Percentiles rank a stretch among this genome's conserved stretches.
These are phyloP conservation scores for Solea solea DNA, from an alignment of 2,113 vertebrate species.

Conservation along the genomic window DNA sequence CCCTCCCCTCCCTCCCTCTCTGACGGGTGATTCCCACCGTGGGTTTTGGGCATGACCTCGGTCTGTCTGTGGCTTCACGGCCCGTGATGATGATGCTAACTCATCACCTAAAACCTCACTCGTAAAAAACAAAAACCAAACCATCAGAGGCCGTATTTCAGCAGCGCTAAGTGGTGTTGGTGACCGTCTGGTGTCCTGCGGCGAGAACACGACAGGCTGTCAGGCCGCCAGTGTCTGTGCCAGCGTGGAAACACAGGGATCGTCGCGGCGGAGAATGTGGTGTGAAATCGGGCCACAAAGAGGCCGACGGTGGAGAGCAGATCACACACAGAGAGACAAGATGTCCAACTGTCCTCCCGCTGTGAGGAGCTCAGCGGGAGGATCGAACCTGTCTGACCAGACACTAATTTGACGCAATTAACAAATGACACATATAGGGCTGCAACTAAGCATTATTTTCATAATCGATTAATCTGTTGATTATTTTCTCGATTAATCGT, in stretches of 20 bases:
- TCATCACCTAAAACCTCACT: constrained; percentile 48
- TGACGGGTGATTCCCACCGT: constrained; percentile 90
- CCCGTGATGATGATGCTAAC: constrained; percentile 85
- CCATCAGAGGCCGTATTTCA: constrained; percentile 30
- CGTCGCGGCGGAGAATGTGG: constrained; percentile 86
- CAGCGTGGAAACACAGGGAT: neutral
- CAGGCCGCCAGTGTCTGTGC: constrained; percentile 22
- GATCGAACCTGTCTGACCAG: no score
- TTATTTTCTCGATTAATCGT: no score
- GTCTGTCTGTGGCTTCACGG: constrained; percentile 50
- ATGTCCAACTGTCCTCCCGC: constrained; percentile 73
- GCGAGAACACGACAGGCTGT: constrained; percentile 26
- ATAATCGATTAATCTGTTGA: no score
- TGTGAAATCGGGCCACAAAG: constrained; percentile 93
- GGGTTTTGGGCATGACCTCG: constrained; percentile 84
- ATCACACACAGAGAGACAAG: constrained; percentile 72
- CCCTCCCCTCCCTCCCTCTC: constrained; percentile 45
- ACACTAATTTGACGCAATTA: no score
- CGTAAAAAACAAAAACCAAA: constrained; percentile 18
- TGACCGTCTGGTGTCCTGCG: constrained; percentile 18
- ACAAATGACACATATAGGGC: no score
- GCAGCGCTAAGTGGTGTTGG: constrained; percentile 42
- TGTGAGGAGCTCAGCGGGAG: neutral
- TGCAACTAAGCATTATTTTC: no score
- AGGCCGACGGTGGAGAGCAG: constrained; percentile 1